Base-by-base conservation (phyloP, 2,113 vertebrate species). In the Tyrannus savana region DNA sequence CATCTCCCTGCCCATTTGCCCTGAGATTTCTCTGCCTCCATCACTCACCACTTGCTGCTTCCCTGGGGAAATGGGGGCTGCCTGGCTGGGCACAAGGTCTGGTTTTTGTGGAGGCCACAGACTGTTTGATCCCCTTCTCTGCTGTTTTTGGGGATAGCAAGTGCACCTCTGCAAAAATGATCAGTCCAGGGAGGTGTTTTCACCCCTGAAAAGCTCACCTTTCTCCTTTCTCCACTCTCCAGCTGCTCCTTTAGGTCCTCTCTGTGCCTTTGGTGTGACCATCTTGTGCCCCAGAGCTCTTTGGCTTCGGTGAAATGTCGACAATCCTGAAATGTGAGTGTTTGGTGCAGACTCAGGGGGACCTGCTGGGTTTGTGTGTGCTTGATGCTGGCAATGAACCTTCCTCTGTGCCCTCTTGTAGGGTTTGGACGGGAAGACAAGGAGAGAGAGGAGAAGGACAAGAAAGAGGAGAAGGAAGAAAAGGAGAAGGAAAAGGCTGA, bases 341-440 rank as follows among this genome's bases (percentile, higher is more conserved):
- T 69, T 79, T 53, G 67, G 6, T 60, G 55, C 33, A 46, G 87
- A 60, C 7, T 18, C 56, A 7, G 41, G 71, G 66, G 47, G 27
- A 77, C 12, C 35, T 58, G 60, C 66, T 21, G 56, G 47, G 31
- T 59, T 5, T 33, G 47, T 2, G 2, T 66, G 78, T 53, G 79
- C 75, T 78, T 67, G 87, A 12, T 4, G 22, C 73, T 55, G 62
- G 18, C 73, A 52, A 37, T 17, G 46, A 79, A 33, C 35, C 35
- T 52, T 23, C 58, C 52, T 71, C 33, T 66, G 9, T 80, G 72
- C 24, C 35, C 27, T 42, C 46, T 33, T 13, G 7, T 22, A 97
- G 97, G 92, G 83, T 97, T 97, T 95, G 97, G 97, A 71, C 95
- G 94, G 88, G 96, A 96, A 18, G 96, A 97, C 30, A 96, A 96